Evolutionary conservation across 2,888 invertebrate genomes (phyloP), one percentile per base, ranked within the genome.

Genomic region (Pristionchus exspectatus): DNA sequence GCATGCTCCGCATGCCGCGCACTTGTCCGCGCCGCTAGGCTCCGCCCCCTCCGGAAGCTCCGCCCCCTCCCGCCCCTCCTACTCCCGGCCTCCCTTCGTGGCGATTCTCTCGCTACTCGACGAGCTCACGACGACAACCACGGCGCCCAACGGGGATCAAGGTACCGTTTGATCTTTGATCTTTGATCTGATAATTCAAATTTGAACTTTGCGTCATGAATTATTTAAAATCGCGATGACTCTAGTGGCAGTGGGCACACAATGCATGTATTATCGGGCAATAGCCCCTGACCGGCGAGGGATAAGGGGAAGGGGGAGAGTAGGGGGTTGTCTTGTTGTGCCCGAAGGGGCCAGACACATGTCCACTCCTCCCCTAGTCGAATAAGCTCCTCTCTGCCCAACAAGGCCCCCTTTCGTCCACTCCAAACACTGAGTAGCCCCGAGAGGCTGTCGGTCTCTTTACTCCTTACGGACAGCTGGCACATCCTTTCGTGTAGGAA

Each of bases 61-160:
- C 87, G 69, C 5, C 3, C 5, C 44, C 69, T n/a, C 44, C 87
- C 44, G 69, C 66, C 10, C 50, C 69, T 33, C 63, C 27, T 21
- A 12, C 81, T 50, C 44, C 12, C 24, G 12, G 56, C 59, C 59
- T 30, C 59, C 84, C 59, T 30, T 85, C 84, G 59, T 83, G 56
- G 83, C 83, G 54, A 27, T 83, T 21, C 50, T 85, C n/a, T 44
- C 54, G 38, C 59, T 85, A n/a, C 56, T 85, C 56, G 54, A 85
- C 33, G 27, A 85, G 84, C 84, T 85, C 84, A 59, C 84, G 24
- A n/a, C 50, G 2, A 24, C 84, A 59, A 85, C 56, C 59, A 85
- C 84, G 84, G 56, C 84, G 33, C 27, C 84, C 56, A 56, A 85
- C 56, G 59, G 59, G 24, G 84, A 85, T 59, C 84, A 85, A 85